These are phyloP conservation scores for Pollimyrus isidori DNA, from an alignment of 2,113 vertebrate species.

Conservation along the genomic window DNA sequence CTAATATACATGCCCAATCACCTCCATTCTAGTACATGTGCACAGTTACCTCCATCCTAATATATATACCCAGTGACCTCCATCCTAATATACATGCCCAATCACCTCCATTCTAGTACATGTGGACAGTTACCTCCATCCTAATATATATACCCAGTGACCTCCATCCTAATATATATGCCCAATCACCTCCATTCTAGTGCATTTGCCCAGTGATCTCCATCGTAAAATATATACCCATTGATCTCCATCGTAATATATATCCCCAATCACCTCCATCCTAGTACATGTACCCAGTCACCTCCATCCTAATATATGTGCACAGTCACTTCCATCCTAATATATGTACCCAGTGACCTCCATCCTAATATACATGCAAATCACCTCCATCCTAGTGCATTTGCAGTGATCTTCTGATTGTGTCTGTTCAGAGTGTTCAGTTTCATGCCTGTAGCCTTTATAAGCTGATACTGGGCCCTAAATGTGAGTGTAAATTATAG, in stretches of 20 bases:
- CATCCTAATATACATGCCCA: too few relatives aligned
- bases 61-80: not conserved
- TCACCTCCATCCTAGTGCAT: not conserved
- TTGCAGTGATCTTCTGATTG: not conserved
- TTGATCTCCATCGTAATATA: not conserved
- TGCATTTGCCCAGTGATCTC: not conserved
- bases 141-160: not conserved
- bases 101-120: not conserved
- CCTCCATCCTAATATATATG: not conserved
- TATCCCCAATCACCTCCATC: not conserved
- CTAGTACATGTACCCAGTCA: not conserved
- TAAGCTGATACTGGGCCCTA: not conserved
- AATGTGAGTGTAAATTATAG: not conserved
- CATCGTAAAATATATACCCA: not conserved
- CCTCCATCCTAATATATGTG: not conserved
- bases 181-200: not conserved
- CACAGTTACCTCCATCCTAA: not conserved
- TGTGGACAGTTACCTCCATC: not conserved
- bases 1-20: too few relatives aligned
- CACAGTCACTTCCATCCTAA: not conserved
- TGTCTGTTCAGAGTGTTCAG: not conserved
- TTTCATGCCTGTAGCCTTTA: not conserved
- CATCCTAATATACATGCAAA: not conserved
- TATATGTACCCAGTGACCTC: not conserved
- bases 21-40: too few relatives aligned